Evolutionary conservation across 2,888 invertebrate species (phyloP).

Genomic region (Rosalia funebris): DNA sequence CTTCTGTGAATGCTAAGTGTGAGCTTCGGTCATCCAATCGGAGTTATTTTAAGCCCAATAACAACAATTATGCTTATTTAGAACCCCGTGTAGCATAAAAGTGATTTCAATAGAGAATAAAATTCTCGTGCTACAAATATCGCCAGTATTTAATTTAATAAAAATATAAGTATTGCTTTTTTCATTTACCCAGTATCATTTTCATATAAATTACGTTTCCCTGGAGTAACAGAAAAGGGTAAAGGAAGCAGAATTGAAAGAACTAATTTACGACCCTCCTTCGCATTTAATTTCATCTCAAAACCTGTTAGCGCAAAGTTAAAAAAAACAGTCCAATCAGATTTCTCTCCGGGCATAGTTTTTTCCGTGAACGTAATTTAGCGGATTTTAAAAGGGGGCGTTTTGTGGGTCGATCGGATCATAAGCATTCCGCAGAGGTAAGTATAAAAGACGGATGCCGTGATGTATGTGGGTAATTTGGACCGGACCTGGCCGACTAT

Average conservation of each 20-base stretch:
- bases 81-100: not conserved
- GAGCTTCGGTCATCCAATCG: not conserved
- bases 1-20: not conserved
- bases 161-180: too few relatives aligned
- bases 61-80: not conserved
- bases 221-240: too few relatives aligned
- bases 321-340: not conserved
- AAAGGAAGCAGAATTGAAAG: slow-evolving; percentile 1
- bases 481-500: slow-evolving; percentile 58
- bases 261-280: not conserved
- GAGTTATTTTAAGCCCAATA: not conserved
- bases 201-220: too few relatives aligned
- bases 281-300: slow-evolving; percentile 7
- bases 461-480: slow-evolving; percentile 60
- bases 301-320: not conserved
- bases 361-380: slow-evolving; percentile 6
- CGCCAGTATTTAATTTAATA: too few relatives aligned
- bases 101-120: not conserved
- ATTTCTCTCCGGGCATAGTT: slow-evolving; percentile 10
- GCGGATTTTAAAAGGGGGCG: slow-evolving; percentile 8
- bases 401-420: slow-evolving; percentile 28
- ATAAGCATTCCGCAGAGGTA: slow-evolving; percentile 49
- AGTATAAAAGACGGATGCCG: slow-evolving; percentile 52
- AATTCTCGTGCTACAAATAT: too few relatives aligned
- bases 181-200: too few relatives aligned